Conservation (phyloP, 2,797 vertebrate genomes). For the Danio tinwini region DNA sequence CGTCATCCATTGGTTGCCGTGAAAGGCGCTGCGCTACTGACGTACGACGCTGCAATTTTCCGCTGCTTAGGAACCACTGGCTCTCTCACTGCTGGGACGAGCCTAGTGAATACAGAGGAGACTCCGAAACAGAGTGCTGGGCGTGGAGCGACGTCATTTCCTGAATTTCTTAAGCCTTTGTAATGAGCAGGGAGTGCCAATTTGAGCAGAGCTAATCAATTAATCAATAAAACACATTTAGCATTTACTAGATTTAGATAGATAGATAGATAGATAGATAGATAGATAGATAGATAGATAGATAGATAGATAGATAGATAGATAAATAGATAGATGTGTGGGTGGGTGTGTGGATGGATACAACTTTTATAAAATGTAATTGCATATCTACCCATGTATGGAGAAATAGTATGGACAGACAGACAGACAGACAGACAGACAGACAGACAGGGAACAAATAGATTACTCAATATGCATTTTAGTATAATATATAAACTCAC, state of each 20-base stretch:
- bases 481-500: no score
- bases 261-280: constrained; percentile 9
- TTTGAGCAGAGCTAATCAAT: background rate
- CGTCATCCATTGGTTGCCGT: constrained; percentile 55
- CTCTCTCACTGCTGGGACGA: constrained; percentile 64
- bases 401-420: background rate
- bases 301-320: background rate
- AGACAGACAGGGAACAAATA: no score
- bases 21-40: constrained; percentile 54
- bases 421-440: no score
- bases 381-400: background rate
- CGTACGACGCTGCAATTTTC: constrained; percentile 65
- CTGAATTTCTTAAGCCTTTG: constrained; percentile 33
- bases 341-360: background rate
- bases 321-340: background rate
- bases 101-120: constrained; percentile 69
- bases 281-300: background rate
- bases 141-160: constrained; percentile 65
- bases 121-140: constrained; percentile 56
- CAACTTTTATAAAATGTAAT: background rate
- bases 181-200: constrained; percentile 39
- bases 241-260: background rate
- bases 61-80: constrained; percentile 52
- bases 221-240: constrained; percentile 1
- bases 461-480: no score